phyloP scores from a whole-genome alignment of 2,888 invertebrate species.

The Acanthopleura granulata region DNA sequence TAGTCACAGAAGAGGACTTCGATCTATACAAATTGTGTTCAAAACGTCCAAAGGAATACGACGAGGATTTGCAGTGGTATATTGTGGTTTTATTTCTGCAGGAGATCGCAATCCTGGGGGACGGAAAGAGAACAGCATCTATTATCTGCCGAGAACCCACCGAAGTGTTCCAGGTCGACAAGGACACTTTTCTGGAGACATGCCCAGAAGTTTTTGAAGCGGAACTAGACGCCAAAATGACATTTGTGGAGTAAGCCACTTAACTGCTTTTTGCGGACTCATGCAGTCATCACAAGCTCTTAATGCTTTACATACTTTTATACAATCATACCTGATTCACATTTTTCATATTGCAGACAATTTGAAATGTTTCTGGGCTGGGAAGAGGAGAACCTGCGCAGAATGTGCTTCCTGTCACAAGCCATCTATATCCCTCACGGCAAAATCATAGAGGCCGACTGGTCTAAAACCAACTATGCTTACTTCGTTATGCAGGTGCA shows the following conservation, averaged over 20 bases:
- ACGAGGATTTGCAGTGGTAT: too few species aligned
- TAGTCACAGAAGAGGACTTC: too few species aligned
- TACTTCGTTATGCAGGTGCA: constrained; percentile 43
- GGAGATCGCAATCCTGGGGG: constrained; percentile 55
- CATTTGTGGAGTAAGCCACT: constrained; percentile 36
- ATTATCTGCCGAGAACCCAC: constrained; percentile 50
- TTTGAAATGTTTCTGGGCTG: constrained; percentile 35
- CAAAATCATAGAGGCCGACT: constrained; percentile 36
- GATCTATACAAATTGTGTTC: too few species aligned
- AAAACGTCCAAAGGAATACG: too few species aligned
- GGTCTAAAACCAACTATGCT: constrained; percentile 35
- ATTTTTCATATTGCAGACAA: constrained; percentile 25
- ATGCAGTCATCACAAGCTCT: neutral
- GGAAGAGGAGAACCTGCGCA: constrained; percentile 28
- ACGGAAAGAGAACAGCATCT: constrained; percentile 50
- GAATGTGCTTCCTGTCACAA: constrained; percentile 42
- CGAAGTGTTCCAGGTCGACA: constrained; percentile 55
- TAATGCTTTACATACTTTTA: too few species aligned
- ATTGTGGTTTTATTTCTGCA: constrained; percentile 23
- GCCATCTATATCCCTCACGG: constrained; percentile 39
- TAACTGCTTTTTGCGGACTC: neutral
- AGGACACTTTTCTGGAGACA: constrained; percentile 50
- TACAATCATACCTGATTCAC: too few species aligned
- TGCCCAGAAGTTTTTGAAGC: constrained; percentile 53
- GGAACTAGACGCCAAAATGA: constrained; percentile 51